Percentiles rank a stretch among this genome's conserved stretches.
Conservation (phyloP, 2,888 invertebrate genomes). For the Drosophila demipolita region DNA sequence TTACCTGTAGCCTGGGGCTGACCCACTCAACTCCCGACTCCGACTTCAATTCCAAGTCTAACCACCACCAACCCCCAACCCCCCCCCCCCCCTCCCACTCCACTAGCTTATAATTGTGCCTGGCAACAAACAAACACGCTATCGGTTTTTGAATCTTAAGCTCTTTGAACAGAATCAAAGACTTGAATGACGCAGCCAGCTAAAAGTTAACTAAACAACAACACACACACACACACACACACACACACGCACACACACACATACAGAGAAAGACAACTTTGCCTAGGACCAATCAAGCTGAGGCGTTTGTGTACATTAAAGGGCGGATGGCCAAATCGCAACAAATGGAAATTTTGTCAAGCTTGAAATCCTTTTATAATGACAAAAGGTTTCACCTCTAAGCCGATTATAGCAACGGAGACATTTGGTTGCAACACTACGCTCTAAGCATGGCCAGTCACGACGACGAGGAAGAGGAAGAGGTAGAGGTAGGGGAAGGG, state of each 20-base stretch:
- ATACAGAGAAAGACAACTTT: neutral
- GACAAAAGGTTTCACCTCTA: constrained; percentile 81
- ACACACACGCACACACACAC: constrained; percentile 3
- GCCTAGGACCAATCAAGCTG: neutral
- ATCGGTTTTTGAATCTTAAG: constrained; percentile 80
- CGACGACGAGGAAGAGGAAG: neutral
- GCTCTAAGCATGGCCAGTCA: constrained; percentile 29
- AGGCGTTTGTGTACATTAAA: constrained; percentile 5
- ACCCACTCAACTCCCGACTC: neutral
- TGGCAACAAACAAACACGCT: constrained; percentile 49
- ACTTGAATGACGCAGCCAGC: constrained; percentile 41
- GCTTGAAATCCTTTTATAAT: constrained; percentile 81
- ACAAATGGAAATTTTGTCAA: constrained; percentile 77
- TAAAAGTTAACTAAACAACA: constrained; percentile 73
- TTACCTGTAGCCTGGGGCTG: constrained; percentile 27
- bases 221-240: constrained; percentile 7
- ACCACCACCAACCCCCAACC: neutral
- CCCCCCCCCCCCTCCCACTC: neutral
- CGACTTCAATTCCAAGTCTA: neutral
- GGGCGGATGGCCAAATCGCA: constrained; percentile 54
- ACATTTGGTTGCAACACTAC: constrained; percentile 47
- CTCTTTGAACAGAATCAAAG: constrained; percentile 67
- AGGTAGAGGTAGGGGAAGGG: no score
- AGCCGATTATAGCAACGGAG: constrained; percentile 72
- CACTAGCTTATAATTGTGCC: constrained; percentile 62